These are phyloP conservation scores for Conistra vaccinii DNA, from an alignment of 2,888 invertebrate genomes.

Conservation along the genomic window DNA sequence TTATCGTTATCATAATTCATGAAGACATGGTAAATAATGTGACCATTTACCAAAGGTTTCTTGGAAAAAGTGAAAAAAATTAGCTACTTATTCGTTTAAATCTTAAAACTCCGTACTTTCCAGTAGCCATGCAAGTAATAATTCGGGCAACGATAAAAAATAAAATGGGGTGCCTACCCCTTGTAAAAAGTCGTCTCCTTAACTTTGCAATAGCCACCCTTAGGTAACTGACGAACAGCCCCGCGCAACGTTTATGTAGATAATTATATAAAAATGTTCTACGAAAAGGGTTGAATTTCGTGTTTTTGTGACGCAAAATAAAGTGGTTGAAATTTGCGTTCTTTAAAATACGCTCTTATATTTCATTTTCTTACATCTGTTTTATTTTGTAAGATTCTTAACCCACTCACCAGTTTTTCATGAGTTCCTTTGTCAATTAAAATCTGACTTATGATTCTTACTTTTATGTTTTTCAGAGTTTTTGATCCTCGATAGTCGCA, in stretches of 20 bases:
- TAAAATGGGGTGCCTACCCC: conserved; percentile 86
- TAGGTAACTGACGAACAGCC: conserved; percentile 73
- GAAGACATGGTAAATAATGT: not conserved
- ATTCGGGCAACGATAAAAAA: conserved; percentile 85
- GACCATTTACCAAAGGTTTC: not conserved
- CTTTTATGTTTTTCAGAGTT: not conserved
- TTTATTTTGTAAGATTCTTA: not conserved
- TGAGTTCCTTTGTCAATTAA: not conserved
- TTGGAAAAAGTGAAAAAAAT: not conserved
- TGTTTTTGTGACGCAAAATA: conserved; percentile 13
- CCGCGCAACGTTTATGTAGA: conserved; percentile 69
- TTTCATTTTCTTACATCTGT: not conserved
- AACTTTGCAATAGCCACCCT: conserved; percentile 79
- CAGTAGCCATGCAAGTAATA: conserved; percentile 74
- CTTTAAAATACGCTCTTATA: not conserved
- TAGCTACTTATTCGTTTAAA: not conserved
- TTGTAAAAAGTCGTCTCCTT: conserved; percentile 84
- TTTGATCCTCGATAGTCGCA: not conserved
- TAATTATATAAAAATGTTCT: conserved; percentile 68
- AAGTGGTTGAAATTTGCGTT: not conserved
- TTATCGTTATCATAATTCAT: not conserved
- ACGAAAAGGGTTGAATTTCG: conserved; percentile 56
- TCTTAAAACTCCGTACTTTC: conserved; percentile 68
- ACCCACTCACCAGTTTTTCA: not conserved
- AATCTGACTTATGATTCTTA: not conserved